A percentile compares a stretch with the other conserved stretches of the same genome.
phyloP scores from a whole-genome alignment of 2,888 invertebrate genomes.

The Lochmaea crataegi region DNA sequence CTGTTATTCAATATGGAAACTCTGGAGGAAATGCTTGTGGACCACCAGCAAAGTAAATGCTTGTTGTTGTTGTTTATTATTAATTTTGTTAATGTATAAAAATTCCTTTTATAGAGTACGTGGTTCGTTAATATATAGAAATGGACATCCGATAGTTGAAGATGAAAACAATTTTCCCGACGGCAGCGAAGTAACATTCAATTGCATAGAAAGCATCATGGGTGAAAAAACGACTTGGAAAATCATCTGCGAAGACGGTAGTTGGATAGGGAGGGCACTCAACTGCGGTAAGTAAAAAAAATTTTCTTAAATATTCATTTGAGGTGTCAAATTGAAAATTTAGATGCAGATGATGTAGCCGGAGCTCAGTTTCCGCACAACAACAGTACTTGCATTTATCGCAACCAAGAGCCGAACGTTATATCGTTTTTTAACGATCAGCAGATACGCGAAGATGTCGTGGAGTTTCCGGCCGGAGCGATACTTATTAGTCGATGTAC shows the following conservation, averaged over 20 bases:
- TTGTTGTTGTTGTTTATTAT: neutral
- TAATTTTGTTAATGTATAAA: neutral
- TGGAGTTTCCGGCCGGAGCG: constrained; percentile 82
- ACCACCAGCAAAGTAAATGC: constrained; percentile 74
- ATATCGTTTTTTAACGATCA: constrained; percentile 85
- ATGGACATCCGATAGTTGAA: constrained; percentile 76
- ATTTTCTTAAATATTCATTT: neutral
- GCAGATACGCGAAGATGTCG: constrained; percentile 79
- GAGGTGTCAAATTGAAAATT: constrained; percentile 7
- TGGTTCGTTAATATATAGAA: constrained; percentile 81
- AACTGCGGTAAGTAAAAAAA: constrained; percentile 75
- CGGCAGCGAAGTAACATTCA: constrained; percentile 85
- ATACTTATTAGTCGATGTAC: constrained; percentile 74
- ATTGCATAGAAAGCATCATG: constrained; percentile 84
- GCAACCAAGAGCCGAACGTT: constrained; percentile 82
- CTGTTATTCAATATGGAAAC: constrained; percentile 67
- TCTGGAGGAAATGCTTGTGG: constrained; percentile 68
- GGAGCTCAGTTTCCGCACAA: constrained; percentile 55
- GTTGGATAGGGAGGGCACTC: constrained; percentile 84
- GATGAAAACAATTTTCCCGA: constrained; percentile 79
- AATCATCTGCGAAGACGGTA: constrained; percentile 85
- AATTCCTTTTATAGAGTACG: constrained; percentile 74
- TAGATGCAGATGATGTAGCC: constrained; percentile 59
- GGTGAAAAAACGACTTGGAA: constrained; percentile 88
- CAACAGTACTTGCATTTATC: constrained; percentile 81